Evolutionary conservation across 2,113 vertebrate species (phyloP), one percentile per base, ranked within the genome.

Genomic region (Carassius carassius): DNA sequence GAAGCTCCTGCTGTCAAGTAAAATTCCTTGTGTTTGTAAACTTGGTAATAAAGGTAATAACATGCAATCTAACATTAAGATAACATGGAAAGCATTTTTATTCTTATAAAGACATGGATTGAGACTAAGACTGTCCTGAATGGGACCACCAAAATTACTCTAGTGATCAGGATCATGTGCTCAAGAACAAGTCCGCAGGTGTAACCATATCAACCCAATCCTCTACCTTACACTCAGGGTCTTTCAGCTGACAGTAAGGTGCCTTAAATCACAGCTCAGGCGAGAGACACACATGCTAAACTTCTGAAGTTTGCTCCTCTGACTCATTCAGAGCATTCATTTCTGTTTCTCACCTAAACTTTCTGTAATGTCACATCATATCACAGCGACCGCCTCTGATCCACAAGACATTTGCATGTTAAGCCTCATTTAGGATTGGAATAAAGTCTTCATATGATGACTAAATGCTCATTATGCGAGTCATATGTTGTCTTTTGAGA

Each of bases 241-340:
- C 44, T 47, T 47, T 11, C 44, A 47, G 44, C 44, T 47, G 44
- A 47, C 44, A 47, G 44, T 47, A 47, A 12, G 44, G 44, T 56
- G 47, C 56, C 23, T 85, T 79, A 63, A 47, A 62, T 79, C 77
- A 79, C 51, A 58, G 37, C 77, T 63, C 19, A 73, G 37, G 54
- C 10, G 35, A 70, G 67, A 70, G 67, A 65, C 21, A 67, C 47
- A 25, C 16, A 32, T 63, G 77, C 58, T 79, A 63, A 79, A 79
- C 21, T 7, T 62, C 13, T 25, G 9, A 62, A 63, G 32, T 63
- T 25, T 63, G 35, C 77, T 79, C 19, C 35, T 37, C 5, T 37
- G 23, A 69, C 2, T 21, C 62, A 11, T 19, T 25, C 65, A 23
- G 32, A 14, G 1, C 19, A 0, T 41, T 11, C 49, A 58, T 77